Percentiles rank a stretch among this genome's conserved stretches.
These are phyloP conservation scores for Apoda limacodes DNA, from an alignment of 2,888 invertebrate genomes.

Conservation along the genomic window DNA sequence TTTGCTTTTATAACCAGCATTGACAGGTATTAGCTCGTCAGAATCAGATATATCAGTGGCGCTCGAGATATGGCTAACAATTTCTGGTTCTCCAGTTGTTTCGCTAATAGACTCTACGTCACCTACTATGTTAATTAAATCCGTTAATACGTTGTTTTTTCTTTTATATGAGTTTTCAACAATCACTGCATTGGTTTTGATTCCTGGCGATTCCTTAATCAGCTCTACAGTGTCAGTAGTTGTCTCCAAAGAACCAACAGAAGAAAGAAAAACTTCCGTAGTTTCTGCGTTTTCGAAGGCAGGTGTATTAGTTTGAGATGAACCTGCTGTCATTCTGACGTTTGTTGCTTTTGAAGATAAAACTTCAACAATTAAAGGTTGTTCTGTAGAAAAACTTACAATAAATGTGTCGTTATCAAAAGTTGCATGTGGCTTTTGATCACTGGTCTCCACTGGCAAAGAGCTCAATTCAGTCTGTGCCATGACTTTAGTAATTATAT, in stretches of 20 bases:
- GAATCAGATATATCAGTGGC: slow-evolving; percentile 44
- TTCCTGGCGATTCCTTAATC: slow-evolving; percentile 42
- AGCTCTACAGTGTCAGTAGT: slow-evolving; percentile 48
- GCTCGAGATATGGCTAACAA: slow-evolving; percentile 20
- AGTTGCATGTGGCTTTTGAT: slow-evolving; percentile 50
- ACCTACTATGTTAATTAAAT: slow-evolving; percentile 53
- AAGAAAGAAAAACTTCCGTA: slow-evolving; percentile 45
- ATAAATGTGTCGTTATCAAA: slow-evolving; percentile 38
- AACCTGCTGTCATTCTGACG: background rate
- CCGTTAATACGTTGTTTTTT: slow-evolving; percentile 40
- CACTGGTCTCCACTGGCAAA: slow-evolving; percentile 54
- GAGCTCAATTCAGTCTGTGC: slow-evolving; percentile 55
- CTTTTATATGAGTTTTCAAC: slow-evolving; percentile 35
- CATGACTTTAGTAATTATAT: slow-evolving; percentile 45
- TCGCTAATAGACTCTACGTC: slow-evolving; percentile 59
- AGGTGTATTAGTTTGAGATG: slow-evolving; percentile 6
- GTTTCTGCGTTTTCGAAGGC: slow-evolving; percentile 46
- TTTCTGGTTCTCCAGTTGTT: slow-evolving; percentile 33
- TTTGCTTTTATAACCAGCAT: slow-evolving; percentile 57
- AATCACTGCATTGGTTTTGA: slow-evolving; percentile 38
- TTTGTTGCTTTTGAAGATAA: slow-evolving; percentile 26
- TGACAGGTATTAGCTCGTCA: slow-evolving; percentile 56
- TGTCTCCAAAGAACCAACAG: slow-evolving; percentile 46
- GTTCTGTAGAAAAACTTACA: slow-evolving; percentile 29
- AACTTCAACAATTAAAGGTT: slow-evolving; percentile 22